These are phyloP conservation scores for Drosophila equinoxialis DNA, from an alignment of 1,140 invertebrate genomes.

Conservation along the genomic window DNA sequence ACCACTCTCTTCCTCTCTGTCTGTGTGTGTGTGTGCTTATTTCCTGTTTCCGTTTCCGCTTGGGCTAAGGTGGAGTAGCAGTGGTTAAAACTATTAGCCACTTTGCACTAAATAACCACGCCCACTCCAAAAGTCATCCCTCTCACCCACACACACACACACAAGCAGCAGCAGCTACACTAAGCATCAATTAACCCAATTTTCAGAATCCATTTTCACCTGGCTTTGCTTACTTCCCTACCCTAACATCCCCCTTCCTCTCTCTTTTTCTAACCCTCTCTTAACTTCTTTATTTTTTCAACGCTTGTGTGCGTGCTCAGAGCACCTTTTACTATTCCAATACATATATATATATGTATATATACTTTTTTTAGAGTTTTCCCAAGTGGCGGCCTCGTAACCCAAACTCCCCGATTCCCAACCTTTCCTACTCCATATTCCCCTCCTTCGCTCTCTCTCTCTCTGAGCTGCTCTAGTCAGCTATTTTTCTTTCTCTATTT, in stretches of 20 bases:
- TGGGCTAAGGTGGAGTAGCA: conserved; percentile 19
- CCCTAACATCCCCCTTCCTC: conserved; percentile 26
- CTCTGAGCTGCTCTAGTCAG: conserved; percentile 44
- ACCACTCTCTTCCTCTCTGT: background rate
- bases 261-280: conserved; percentile 23
- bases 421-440: background rate
- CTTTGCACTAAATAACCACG: conserved; percentile 76
- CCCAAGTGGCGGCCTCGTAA: conserved; percentile 42
- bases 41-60: conserved; percentile 73
- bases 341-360: conserved; percentile 21
- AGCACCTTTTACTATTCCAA: conserved; percentile 28
- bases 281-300: conserved; percentile 38
- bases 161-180: conserved; percentile 47
- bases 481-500: conserved; percentile 30
- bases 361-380: conserved; percentile 32
- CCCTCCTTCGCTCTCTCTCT: conserved; percentile 11
- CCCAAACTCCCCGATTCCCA: conserved; percentile 41
- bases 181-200: conserved; percentile 82
- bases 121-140: conserved; percentile 34
- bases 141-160: conserved; percentile 30
- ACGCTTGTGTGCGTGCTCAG: conserved; percentile 42
- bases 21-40: conserved; percentile 40
- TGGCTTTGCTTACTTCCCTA: conserved; percentile 37
- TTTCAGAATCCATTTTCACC: conserved; percentile 81
- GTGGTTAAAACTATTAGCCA: conserved; percentile 78